phyloP scores from a whole-genome alignment of 2,797 vertebrate species.

The Esox masquinongy region DNA sequence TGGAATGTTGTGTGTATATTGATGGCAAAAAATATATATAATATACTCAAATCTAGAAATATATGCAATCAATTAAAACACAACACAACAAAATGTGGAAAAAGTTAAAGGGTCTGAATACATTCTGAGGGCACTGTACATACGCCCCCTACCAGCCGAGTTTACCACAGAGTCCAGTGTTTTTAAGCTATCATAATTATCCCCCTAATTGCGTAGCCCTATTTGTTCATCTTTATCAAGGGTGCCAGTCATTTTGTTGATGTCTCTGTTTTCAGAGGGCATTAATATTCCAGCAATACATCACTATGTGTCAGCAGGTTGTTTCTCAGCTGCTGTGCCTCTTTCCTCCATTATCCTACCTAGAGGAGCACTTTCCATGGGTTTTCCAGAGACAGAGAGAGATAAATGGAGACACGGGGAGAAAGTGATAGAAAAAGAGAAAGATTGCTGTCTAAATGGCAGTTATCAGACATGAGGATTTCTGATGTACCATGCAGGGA shows the following conservation, averaged over 20 bases:
- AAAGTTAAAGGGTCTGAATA: too few relatives aligned
- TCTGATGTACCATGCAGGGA: constrained; percentile 20
- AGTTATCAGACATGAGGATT: constrained; percentile 39
- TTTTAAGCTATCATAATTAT: too few relatives aligned
- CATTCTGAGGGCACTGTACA: too few relatives aligned
- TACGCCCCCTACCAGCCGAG: too few relatives aligned
- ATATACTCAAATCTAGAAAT: too few relatives aligned
- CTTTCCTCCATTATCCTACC: neutral
- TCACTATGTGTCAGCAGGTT: neutral
- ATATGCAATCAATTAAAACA: too few relatives aligned
- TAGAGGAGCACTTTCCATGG: neutral
- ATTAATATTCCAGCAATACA: neutral
- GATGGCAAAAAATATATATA: too few relatives aligned
- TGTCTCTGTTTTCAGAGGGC: neutral
- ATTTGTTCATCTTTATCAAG: too few relatives aligned
- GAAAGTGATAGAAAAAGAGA: neutral
- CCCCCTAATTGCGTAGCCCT: too few relatives aligned
- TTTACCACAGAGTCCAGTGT: too few relatives aligned
- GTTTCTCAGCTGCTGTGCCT: neutral
- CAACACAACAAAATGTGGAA: too few relatives aligned
- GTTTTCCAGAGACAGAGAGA: neutral
- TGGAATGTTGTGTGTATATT: too few relatives aligned
- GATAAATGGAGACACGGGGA: neutral
- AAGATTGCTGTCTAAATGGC: constrained; percentile 42
- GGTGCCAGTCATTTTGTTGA: neutral